These are phyloP conservation scores for Ophraella communa DNA, from an alignment of 2,888 invertebrate species.

Conservation along the genomic window DNA sequence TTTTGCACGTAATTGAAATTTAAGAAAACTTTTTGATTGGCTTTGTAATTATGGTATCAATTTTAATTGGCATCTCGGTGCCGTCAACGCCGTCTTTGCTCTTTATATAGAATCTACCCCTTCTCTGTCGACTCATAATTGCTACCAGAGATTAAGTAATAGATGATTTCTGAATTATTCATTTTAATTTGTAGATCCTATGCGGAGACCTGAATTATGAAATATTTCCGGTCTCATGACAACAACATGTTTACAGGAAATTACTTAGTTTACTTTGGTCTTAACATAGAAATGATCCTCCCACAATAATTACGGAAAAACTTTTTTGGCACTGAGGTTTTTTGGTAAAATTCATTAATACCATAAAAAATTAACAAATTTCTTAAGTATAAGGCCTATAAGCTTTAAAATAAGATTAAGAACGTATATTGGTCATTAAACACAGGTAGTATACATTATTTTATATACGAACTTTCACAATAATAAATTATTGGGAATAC, in stretches of 20 bases:
- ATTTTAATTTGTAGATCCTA: slow-evolving; percentile 54
- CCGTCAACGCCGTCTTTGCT: slow-evolving; percentile 29
- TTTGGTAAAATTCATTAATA: too few relatives aligned
- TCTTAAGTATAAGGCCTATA: too few relatives aligned
- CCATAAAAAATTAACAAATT: too few relatives aligned
- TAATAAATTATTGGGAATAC: too few relatives aligned
- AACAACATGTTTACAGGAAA: slow-evolving; percentile 33
- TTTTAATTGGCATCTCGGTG: slow-evolving; percentile 56
- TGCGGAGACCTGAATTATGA: slow-evolving; percentile 46
- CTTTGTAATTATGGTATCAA: slow-evolving; percentile 59
- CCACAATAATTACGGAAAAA: neutral
- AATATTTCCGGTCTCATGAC: slow-evolving; percentile 42
- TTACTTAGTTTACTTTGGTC: slow-evolving; percentile 9
- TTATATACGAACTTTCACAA: too few relatives aligned
- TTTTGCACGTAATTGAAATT: slow-evolving; percentile 54
- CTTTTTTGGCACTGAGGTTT: neutral
- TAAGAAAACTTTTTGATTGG: slow-evolving; percentile 56
- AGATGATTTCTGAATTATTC: slow-evolving; percentile 56
- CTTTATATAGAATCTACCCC: slow-evolving; percentile 52
- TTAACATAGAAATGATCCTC: neutral
- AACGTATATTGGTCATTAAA: too few relatives aligned
- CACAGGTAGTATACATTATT: too few relatives aligned
- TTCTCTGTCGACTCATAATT: slow-evolving; percentile 53
- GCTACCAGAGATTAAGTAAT: slow-evolving; percentile 56
- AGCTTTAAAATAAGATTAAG: too few relatives aligned